A percentile compares a stretch with the other conserved stretches of the same genome.
Evolutionary conservation across 2,888 invertebrate genomes (phyloP).

Genomic region (Petrophora chlorosata): DNA sequence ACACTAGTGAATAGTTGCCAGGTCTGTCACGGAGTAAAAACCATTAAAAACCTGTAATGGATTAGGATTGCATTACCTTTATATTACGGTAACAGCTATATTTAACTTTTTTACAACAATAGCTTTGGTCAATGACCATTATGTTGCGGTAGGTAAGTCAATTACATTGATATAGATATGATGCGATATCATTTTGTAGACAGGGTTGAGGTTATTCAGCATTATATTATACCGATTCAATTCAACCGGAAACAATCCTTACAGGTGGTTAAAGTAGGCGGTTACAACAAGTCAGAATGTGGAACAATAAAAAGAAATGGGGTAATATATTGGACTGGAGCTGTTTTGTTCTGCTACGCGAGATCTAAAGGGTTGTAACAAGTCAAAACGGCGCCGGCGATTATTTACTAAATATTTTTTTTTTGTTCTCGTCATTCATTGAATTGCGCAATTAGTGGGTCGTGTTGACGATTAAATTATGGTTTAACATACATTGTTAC

Average conservation of each 20-base stretch:
- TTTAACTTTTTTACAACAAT: no score
- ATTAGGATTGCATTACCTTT: no score
- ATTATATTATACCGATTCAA: no score
- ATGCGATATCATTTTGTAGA: no score
- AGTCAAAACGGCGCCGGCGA: background rate
- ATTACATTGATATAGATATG: no score
- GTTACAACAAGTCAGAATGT: slow-evolving; percentile 41
- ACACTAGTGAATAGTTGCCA: slow-evolving; percentile 52
- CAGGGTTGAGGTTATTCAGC: no score
- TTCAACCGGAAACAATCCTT: slow-evolving; percentile 26
- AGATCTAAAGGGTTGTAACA: slow-evolving; percentile 26
- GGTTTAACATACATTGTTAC: slow-evolving; percentile 2
- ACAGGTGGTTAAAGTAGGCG: slow-evolving; percentile 39
- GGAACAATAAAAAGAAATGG: slow-evolving; percentile 41
- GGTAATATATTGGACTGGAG: slow-evolving; percentile 40
- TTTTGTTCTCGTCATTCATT: slow-evolving; percentile 8
- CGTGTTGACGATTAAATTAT: slow-evolving; percentile 7
- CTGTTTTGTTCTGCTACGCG: slow-evolving; percentile 30
- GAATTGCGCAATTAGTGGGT: slow-evolving; percentile 5
- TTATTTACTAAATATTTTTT: slow-evolving; percentile 1
- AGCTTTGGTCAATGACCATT: no score
- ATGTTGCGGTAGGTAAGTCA: no score
- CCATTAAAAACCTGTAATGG: no score
- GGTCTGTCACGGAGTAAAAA: slow-evolving; percentile 43
- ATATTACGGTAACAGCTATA: no score